Base-by-base conservation (phyloP, 2,797 vertebrate genomes). In the Fistularia commersonii region DNA sequence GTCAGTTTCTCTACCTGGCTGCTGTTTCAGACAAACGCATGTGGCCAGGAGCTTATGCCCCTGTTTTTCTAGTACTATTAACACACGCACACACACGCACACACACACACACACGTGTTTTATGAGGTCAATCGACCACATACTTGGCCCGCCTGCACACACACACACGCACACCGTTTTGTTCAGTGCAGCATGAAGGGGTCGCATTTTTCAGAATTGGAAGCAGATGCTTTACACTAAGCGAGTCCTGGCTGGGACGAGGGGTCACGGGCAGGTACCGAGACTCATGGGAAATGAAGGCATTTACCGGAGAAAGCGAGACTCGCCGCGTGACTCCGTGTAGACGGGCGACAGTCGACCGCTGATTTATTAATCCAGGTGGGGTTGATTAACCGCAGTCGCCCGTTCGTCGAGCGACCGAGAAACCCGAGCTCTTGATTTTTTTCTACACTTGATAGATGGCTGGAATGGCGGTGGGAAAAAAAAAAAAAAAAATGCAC, bases 261-360 rank as follows among this genome's bases (percentile, higher is more conserved):
- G 48, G 51, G 58, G 48, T 76, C 55, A 37, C 11, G 62, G 67
- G 72, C 54, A 55, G 60, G 56, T 48, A 56, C 64, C 56, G 34
- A 45, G 45, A 52, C 63, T 71, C 44, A 32, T 73, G 70, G 72
- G 71, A 74, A 72, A 66, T 73, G 69, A 61, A 56, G 58, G 54
- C 61, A 51, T 52, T 31, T n/a, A 11, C 36, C 23, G 8, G 8
- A 64, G 43, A 40, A 60, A 52, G 7, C 44, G 44, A 12, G 8
- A 11, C 48, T 41, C 31, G 54, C 45, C 41, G 32, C 32, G 39
- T 48, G 54, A 53, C 48, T 51, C 46, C 51, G 15, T 57, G 14
- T 7, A 31, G 46, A n/a, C n/a, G n/a, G n/a, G n/a, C n/a, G n/a
- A n/a, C n/a, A n/a, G n/a, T n/a, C n/a, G n/a, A n/a, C n/a, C n/a